These are phyloP conservation scores for Cheiracanthium punctorium DNA, from an alignment of 2,888 invertebrate genomes.

Conservation along the genomic window DNA sequence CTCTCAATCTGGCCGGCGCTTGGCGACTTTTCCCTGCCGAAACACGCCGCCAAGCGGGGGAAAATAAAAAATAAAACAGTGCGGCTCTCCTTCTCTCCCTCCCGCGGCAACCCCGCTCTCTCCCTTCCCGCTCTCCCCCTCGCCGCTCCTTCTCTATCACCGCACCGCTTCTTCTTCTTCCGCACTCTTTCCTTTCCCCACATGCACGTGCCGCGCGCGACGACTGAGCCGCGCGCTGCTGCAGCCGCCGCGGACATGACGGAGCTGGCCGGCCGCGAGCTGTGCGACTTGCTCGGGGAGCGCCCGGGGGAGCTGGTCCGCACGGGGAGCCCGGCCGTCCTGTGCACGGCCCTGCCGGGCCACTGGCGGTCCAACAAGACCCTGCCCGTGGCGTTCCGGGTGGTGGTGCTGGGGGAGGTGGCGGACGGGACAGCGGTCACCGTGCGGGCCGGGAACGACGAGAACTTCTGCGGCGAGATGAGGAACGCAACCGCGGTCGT, in stretches of 20 bases:
- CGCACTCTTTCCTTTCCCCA: background rate
- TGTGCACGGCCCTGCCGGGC: constrained; percentile 94
- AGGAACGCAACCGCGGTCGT: constrained; percentile 94
- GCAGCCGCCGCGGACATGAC: constrained; percentile 29
- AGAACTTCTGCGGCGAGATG: constrained; percentile 95
- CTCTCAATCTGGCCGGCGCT: constrained; percentile 6
- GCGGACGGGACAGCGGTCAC: constrained; percentile 96
- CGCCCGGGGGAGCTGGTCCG: constrained; percentile 94
- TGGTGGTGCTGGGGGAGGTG: constrained; percentile 90
- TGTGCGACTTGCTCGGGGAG: constrained; percentile 80
- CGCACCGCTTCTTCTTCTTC: constrained; percentile 56
- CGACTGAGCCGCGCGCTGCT: background rate
- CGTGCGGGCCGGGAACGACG: constrained; percentile 96
- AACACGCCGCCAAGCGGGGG: background rate
- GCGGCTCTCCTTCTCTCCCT: background rate
- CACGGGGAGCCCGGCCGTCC: constrained; percentile 93
- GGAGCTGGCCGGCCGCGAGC: constrained; percentile 72
- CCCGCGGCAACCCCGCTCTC: constrained; percentile 9
- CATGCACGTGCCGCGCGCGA: constrained; percentile 49
- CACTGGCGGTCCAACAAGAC: constrained; percentile 92
- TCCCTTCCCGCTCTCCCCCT: background rate
- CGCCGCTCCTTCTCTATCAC: background rate
- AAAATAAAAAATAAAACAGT: background rate
- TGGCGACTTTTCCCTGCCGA: background rate
- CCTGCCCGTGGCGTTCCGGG: constrained; percentile 78